Percentiles rank a stretch among this genome's conserved stretches.
phyloP scores from a whole-genome alignment of 2,888 invertebrate genomes.

The Cyclophora punctaria region DNA sequence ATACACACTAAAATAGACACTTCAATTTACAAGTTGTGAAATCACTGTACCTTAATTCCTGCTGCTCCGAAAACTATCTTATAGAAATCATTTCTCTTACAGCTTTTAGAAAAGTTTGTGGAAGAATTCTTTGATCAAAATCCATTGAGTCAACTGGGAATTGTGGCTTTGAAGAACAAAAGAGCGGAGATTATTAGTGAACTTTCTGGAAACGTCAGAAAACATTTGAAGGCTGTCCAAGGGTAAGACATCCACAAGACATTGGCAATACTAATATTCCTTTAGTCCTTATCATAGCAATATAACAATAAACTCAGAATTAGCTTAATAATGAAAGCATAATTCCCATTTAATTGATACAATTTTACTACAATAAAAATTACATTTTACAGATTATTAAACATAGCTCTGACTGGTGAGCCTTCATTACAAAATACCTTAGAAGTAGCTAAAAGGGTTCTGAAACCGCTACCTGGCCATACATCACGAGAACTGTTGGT shows the following conservation, averaged over 20 bases:
- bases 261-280: too few species aligned
- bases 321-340: too few species aligned
- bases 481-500: constrained; percentile 95
- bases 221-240: constrained; percentile 83
- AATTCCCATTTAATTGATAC: not conserved
- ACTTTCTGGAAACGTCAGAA: constrained; percentile 88
- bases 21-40: too few species aligned
- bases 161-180: constrained; percentile 93
- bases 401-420: constrained; percentile 87
- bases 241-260: constrained; percentile 40
- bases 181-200: constrained; percentile 94
- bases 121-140: constrained; percentile 99
- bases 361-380: not conserved
- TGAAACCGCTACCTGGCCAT: constrained; percentile 93
- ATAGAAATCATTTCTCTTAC: constrained; percentile 28
- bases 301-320: too few species aligned
- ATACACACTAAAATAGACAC: too few species aligned
- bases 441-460: constrained; percentile 87
- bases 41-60: too few species aligned
- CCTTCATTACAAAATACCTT: constrained; percentile 97
- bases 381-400: constrained; percentile 62
- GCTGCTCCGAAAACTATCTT: not conserved
- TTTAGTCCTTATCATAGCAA: not conserved
- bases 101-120: constrained; percentile 94
- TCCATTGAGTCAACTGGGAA: constrained; percentile 97